Evolutionary conservation across 2,797 vertebrate species (phyloP), one percentile per base, ranked within the genome.

Genomic region (Acropternis orthonyx): DNA sequence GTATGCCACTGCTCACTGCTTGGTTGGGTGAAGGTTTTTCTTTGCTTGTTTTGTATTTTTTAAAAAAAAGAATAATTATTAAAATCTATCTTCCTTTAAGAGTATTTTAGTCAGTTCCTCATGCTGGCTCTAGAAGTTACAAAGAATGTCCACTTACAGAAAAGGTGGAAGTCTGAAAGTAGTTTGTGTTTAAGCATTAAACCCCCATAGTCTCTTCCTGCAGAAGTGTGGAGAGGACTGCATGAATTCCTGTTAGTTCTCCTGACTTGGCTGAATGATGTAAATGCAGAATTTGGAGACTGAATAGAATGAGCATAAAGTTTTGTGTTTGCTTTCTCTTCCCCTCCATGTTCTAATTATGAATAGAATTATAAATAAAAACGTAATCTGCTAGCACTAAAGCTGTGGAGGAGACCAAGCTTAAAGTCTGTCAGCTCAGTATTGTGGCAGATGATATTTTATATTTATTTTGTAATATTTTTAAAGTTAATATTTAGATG

Each of bases 361-460:
- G 37, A 89, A 77, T 75, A 80, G 81, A 91, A 92, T 78, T 66
- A 44, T 71, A 52, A 89, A 79, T 82, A 82, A 92, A 94, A 91
- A 69, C 55, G 17, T 79, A 91, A 63, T 67, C 28, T 89, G 44
- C 12, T 79, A 65, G 19, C 1, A 2, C 62, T 94, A 63, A 81
- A 66, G 55, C 67, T 79, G 59, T 34, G 62, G 83, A 85, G 48
- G 39, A 85, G 55, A 79, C 52, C 34, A 71, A 69, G 39, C 76
- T 78, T 75, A 41, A 79, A 74, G 62, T 88, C 78, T 93, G 61
- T 81, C 83, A 81, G 54, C 61, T 92, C 23, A n/a, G 6, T 76
- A 39, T 67, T 85, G 66, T 41, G 59, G 44, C 52, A 91, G 56
- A 79, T 83, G 24, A 84, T 66, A 85, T 16, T 94, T 92, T 71